Evolutionary conservation across 2,113 vertebrate genomes (phyloP).

Genomic region (Macquaria ambigua): DNA sequence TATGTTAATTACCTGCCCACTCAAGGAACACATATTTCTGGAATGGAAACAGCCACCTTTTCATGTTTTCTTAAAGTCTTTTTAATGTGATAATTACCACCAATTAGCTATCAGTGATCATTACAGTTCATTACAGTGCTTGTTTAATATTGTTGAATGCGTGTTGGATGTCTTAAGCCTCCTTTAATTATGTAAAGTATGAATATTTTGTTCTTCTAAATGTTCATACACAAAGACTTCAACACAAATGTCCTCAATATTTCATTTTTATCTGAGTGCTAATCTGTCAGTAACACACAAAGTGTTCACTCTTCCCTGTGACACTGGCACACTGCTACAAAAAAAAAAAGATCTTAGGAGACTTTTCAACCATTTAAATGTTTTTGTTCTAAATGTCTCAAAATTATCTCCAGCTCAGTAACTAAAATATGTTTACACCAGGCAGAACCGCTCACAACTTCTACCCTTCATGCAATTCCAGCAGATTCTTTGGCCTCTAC

Average conservation of each 20-base stretch:
- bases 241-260: conserved; percentile 14
- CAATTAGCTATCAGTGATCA: conserved; percentile 30
- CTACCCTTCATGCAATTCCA: conserved; percentile 65
- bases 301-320: conserved; percentile 12
- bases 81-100: conserved; percentile 35
- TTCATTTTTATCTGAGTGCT: conserved; percentile 11
- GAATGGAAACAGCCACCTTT: not conserved
- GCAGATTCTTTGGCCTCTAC: conserved; percentile 55
- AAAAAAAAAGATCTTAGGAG: conserved; percentile 14
- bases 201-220: not conserved
- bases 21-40: not conserved
- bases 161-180: not conserved
- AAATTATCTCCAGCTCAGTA: conserved; percentile 53
- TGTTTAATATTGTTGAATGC: conserved; percentile 1
- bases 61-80: not conserved
- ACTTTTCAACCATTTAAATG: conserved; percentile 27
- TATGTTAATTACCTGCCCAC: conserved; percentile 14
- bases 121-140: conserved; percentile 17
- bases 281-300: conserved; percentile 15
- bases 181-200: not conserved
- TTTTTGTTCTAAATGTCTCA: conserved; percentile 57
- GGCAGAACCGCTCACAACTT: conserved; percentile 55
- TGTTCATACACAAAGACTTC: not conserved
- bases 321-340: not conserved
- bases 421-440: conserved; percentile 60